Conservation (phyloP, 2,797 vertebrate genomes). For the Melanogrammus aeglefinus region DNA sequence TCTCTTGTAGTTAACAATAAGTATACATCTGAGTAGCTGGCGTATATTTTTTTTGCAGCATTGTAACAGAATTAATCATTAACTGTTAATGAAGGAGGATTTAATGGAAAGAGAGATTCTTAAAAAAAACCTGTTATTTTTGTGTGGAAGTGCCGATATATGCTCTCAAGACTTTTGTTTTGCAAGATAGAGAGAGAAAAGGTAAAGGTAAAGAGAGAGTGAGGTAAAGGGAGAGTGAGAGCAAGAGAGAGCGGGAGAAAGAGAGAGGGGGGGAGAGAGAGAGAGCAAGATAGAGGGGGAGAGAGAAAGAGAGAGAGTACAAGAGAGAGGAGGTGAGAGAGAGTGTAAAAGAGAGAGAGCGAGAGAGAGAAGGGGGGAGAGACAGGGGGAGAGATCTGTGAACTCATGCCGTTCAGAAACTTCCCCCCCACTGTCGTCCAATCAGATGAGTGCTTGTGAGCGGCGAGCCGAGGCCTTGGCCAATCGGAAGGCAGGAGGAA, state of each 20-base stretch:
- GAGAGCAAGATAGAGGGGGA: no score
- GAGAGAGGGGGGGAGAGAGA: background rate
- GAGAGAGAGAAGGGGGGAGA: background rate
- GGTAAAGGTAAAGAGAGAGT: background rate
- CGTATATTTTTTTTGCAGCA: no score
- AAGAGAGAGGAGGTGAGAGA: no score
- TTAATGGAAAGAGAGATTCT: no score
- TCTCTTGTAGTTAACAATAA: no score
- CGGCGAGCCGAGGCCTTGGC: slow-evolving; percentile 16
- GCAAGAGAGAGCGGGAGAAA: background rate
- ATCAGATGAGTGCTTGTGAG: slow-evolving; percentile 33
- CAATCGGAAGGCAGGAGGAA: slow-evolving; percentile 27
- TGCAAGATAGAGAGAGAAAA: background rate
- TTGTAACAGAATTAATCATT: no score
- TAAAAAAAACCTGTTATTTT: slow-evolving; percentile 15
- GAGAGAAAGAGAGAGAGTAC: no score
- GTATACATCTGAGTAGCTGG: no score
- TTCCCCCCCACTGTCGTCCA: slow-evolving; percentile 15
- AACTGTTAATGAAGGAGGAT: no score
- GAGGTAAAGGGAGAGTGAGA: background rate
- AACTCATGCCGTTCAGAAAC: background rate
- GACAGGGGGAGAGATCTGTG: background rate
- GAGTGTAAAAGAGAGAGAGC: no score
- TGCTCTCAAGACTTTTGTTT: no score
- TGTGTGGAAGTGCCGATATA: slow-evolving; percentile 12